Percentiles rank a stretch among this genome's conserved stretches.
Evolutionary conservation across 2,888 invertebrate species (phyloP).

Genomic region (Balanococcus diminutus): DNA sequence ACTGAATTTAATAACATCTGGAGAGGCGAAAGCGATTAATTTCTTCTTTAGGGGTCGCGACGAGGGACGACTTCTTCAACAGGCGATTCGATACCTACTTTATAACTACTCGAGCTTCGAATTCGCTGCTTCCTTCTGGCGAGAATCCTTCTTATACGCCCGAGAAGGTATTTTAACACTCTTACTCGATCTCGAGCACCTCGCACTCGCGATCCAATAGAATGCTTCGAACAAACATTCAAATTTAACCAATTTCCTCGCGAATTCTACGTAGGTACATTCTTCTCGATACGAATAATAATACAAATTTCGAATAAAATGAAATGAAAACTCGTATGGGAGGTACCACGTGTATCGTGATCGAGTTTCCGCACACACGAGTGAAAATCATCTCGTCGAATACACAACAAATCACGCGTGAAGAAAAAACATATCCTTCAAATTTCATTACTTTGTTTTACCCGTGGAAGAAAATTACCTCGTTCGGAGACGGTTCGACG

Average conservation of each 20-base stretch:
- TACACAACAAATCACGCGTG: background rate
- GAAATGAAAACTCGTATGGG: background rate
- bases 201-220: background rate
- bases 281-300: background rate
- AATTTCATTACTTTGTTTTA: background rate
- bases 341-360: background rate
- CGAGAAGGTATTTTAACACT: background rate
- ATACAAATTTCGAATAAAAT: no score
- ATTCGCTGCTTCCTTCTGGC: background rate
- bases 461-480: background rate
- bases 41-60: background rate
- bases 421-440: background rate
- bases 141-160: background rate
- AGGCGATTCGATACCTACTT: background rate
- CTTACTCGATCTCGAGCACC: no score
- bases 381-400: background rate
- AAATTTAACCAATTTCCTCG: background rate
- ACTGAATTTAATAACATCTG: background rate
- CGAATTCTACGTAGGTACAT: background rate
- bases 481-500: background rate
- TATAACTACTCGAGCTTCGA: background rate
- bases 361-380: background rate
- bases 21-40: background rate
- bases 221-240: background rate
- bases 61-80: background rate